Conservation (phyloP, 2,888 invertebrate species). For the Zygaena filipendulae region DNA sequence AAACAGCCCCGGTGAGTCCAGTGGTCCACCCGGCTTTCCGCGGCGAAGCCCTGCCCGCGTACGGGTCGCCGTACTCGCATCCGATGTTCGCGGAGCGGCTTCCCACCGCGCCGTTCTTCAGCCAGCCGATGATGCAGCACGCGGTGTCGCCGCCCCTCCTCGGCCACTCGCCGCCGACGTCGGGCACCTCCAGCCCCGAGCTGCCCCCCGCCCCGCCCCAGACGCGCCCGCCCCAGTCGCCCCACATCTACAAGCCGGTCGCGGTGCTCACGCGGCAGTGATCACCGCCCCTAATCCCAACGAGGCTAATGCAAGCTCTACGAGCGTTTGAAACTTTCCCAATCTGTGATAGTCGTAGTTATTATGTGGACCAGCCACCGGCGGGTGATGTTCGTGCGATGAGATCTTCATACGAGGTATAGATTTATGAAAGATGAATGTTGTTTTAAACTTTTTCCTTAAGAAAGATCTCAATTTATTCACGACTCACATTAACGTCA, state of each 20-base stretch:
- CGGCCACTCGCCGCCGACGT: slow-evolving; percentile 41
- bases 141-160: slow-evolving; percentile 47
- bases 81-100: slow-evolving; percentile 41
- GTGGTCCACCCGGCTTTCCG: slow-evolving; percentile 65
- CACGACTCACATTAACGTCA: no score
- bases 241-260: slow-evolving; percentile 66
- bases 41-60: slow-evolving; percentile 43
- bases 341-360: slow-evolving; percentile 58
- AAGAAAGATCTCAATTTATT: no score
- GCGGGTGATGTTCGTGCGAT: no score
- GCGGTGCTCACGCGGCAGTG: slow-evolving; percentile 68
- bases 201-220: slow-evolving; percentile 47
- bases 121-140: slow-evolving; percentile 34
- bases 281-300: slow-evolving; percentile 21
- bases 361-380: slow-evolving; percentile 36
- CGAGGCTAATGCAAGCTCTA: slow-evolving; percentile 26
- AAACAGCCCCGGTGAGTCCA: slow-evolving; percentile 57
- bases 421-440: no score
- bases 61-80: slow-evolving; percentile 51
- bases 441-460: no score
- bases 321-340: slow-evolving; percentile 27
- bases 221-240: slow-evolving; percentile 28
- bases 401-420: no score
- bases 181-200: slow-evolving; percentile 51
- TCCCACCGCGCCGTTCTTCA: slow-evolving; percentile 36